phyloP scores from a whole-genome alignment of 2,888 invertebrate species.

The Pyrocoelia pectoralis region DNA sequence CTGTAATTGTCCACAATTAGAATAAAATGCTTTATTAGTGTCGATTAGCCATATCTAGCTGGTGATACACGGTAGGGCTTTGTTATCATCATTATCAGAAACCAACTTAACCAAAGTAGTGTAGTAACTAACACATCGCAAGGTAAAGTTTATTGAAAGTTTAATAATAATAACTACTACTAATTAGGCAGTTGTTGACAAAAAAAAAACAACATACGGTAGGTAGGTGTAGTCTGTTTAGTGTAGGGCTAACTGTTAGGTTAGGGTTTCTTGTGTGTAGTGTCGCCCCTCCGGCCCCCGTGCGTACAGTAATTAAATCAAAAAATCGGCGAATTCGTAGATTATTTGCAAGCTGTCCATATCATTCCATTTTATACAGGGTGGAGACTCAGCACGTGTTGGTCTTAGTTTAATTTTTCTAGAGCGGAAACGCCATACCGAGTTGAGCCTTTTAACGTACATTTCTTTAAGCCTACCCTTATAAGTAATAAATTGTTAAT shows the following conservation, averaged over 20 bases:
- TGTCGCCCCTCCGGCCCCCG: conserved; percentile 48
- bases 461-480: conserved; percentile 28
- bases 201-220: conserved; percentile 48
- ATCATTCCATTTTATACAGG: conserved; percentile 45
- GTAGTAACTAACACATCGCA: conserved; percentile 34
- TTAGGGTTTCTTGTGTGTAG: conserved; percentile 53
- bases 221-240: conserved; percentile 54
- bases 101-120: conserved; percentile 33
- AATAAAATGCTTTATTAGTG: background rate
- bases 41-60: conserved; percentile 24
- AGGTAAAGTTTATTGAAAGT: conserved; percentile 26
- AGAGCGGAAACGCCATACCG: conserved; percentile 7
- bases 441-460: conserved; percentile 14
- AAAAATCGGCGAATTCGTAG: conserved; percentile 40
- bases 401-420: conserved; percentile 16
- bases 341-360: conserved; percentile 40
- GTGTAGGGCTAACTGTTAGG: conserved; percentile 55
- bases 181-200: conserved; percentile 34
- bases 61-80: conserved; percentile 25
- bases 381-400: conserved; percentile 27
- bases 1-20: conserved; percentile 2
- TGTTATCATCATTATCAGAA: conserved; percentile 19
- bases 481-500: conserved; percentile 43
- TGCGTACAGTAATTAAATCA: conserved; percentile 31
- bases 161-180: conserved; percentile 32